phyloP scores from a whole-genome alignment of 2,888 invertebrate genomes.

The Spodoptera picta region DNA sequence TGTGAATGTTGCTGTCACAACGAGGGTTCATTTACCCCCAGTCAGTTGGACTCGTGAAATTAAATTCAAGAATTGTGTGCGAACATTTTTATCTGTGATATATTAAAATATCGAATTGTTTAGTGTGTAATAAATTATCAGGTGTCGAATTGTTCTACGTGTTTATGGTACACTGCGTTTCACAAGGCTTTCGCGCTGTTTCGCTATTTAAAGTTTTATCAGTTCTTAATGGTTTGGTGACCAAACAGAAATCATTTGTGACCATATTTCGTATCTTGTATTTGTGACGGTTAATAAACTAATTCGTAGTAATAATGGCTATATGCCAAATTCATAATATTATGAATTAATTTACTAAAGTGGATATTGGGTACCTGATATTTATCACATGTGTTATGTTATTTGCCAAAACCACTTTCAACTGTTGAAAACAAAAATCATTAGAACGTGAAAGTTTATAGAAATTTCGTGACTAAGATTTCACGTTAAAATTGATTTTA shows the following conservation, averaged over 20 bases:
- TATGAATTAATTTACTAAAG: slow-evolving; percentile 50
- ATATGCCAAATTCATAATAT: slow-evolving; percentile 61
- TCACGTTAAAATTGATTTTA: too few relatives aligned
- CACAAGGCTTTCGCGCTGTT: slow-evolving; percentile 3
- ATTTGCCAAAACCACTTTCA: too few relatives aligned
- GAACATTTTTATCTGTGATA: slow-evolving; percentile 19
- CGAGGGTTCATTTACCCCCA: slow-evolving; percentile 58
- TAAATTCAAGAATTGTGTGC: slow-evolving; percentile 27
- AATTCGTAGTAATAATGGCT: slow-evolving; percentile 55
- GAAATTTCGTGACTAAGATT: too few relatives aligned
- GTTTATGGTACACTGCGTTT: neutral
- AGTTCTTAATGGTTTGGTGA: slow-evolving; percentile 3
- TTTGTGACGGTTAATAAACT: slow-evolving; percentile 23
- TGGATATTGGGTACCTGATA: neutral
- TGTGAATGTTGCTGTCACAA: slow-evolving; percentile 53
- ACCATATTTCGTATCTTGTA: slow-evolving; percentile 21
- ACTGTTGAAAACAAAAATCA: too few relatives aligned
- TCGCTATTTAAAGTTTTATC: slow-evolving; percentile 10
- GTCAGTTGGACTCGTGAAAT: slow-evolving; percentile 15
- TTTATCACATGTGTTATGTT: too few relatives aligned
- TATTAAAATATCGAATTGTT: slow-evolving; percentile 23
- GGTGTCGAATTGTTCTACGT: slow-evolving; percentile 4
- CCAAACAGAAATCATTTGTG: slow-evolving; percentile 26
- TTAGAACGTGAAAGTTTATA: too few relatives aligned
- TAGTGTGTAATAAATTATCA: neutral